Evolutionary conservation across 2,113 vertebrate species (phyloP).

Genomic region (Montifringilla adamsi): DNA sequence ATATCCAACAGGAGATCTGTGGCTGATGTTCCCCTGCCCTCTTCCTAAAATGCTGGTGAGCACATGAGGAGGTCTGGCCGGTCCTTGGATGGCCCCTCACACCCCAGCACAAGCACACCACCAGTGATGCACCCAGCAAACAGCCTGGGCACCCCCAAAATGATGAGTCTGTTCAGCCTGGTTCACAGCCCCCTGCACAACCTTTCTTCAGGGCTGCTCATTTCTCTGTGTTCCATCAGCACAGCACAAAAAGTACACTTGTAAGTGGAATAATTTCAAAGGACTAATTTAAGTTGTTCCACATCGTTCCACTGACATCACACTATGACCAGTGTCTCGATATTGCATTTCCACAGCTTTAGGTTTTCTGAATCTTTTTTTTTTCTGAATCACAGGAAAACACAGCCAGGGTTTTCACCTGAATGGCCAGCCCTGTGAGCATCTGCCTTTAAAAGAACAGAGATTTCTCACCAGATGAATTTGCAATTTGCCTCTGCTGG

Average conservation of each 20-base stretch:
- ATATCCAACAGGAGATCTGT: background rate
- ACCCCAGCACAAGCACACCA: background rate
- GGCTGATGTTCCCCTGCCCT: background rate
- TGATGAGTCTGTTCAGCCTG: background rate
- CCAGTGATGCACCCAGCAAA: background rate
- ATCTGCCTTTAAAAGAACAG: background rate
- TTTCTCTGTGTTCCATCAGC: background rate
- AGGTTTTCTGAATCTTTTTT: background rate
- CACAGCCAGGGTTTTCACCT: background rate
- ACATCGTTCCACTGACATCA: background rate
- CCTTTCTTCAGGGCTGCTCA: background rate
- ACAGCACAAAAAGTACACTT: background rate
- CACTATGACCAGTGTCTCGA: accelerated
- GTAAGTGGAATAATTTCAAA: background rate
- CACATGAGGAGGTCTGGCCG: background rate
- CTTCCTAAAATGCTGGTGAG: background rate
- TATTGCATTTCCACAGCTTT: background rate
- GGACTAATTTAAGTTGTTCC: background rate
- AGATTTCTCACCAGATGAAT: background rate
- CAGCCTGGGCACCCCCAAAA: background rate
- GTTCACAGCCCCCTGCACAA: background rate
- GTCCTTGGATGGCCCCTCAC: background rate
- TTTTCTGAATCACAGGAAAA: background rate
- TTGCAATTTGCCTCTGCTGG: background rate
- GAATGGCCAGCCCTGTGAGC: background rate